Evolutionary conservation across 2,113 vertebrate species (phyloP).

Genomic region (Plecotus auritus): DNA sequence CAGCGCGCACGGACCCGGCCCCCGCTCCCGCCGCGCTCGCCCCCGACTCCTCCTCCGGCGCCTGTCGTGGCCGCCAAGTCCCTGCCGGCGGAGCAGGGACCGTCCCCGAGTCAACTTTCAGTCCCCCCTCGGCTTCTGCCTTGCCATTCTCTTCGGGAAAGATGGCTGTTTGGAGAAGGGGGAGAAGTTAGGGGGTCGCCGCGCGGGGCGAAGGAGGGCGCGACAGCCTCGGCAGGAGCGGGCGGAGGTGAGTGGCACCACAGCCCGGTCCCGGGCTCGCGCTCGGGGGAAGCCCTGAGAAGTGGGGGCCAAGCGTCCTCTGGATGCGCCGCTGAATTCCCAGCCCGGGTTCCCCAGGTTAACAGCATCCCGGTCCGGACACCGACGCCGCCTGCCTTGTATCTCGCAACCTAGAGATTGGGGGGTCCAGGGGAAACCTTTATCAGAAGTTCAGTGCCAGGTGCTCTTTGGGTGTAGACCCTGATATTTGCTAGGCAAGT

Average conservation of each 20-base stretch:
- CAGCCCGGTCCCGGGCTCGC: not conserved
- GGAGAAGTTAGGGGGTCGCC: constrained; percentile 75
- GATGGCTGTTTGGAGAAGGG: constrained; percentile 76
- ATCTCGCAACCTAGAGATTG: not conserved
- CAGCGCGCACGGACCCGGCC: not conserved
- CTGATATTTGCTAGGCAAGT: not conserved
- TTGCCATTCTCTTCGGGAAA: constrained; percentile 61
- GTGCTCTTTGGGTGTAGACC: not conserved
- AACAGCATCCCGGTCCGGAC: not conserved
- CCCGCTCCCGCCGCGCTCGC: constrained; percentile 36
- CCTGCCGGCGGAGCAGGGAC: not conserved
- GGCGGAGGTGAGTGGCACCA: constrained; percentile 73
- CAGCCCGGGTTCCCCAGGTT: not conserved
- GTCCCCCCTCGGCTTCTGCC: constrained; percentile 4
- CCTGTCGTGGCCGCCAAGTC: constrained; percentile 33
- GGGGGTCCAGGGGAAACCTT: not conserved
- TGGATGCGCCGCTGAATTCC: not conserved
- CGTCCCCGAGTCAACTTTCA: constrained; percentile 63
- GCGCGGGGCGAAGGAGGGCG: constrained; percentile 67
- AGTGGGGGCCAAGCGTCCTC: not conserved
- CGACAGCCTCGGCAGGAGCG: constrained; percentile 33
- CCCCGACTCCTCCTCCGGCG: not conserved
- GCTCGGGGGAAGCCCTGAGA: constrained; percentile 3
- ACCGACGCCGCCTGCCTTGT: not conserved
- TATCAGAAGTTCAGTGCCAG: constrained; percentile 52